These are phyloP conservation scores for Phoxinus dragarum DNA, from an alignment of 2,797 vertebrate genomes.

Conservation along the genomic window DNA sequence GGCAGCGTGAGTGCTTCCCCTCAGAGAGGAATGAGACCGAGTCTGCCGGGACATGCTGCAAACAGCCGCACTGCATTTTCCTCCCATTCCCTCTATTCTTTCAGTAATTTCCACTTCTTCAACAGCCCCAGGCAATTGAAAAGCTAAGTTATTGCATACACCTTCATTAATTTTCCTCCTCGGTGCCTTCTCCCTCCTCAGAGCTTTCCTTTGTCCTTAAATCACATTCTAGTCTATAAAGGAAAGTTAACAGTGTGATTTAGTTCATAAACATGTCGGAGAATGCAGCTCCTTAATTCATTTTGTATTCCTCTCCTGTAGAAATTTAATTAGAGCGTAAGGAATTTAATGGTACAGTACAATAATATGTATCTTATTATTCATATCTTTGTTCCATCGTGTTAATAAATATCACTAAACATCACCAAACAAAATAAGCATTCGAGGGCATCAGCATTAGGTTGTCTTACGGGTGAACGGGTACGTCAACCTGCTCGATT, in stretches of 20 bases:
- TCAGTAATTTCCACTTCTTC: conserved; percentile 66
- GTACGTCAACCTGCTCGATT: conserved; percentile 42
- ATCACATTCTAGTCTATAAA: conserved; percentile 9
- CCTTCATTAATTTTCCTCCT: conserved; percentile 79
- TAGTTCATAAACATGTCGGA: neutral
- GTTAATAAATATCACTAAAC: neutral
- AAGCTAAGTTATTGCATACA: conserved; percentile 83
- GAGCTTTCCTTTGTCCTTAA: conserved; percentile 48
- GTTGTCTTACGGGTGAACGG: conserved; percentile 16
- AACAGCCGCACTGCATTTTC: conserved; percentile 74
- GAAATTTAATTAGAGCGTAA: neutral
- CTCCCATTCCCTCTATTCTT: conserved; percentile 77
- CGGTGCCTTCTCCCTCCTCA: conserved; percentile 55
- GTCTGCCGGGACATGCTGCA: conserved; percentile 90
- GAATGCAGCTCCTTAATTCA: neutral
- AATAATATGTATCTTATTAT: neutral
- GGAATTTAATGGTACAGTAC: neutral
- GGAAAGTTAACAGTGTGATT: neutral
- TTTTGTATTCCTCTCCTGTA: neutral
- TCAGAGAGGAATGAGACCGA: conserved; percentile 70
- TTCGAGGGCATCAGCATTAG: neutral
- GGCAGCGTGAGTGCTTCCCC: conserved; percentile 59
- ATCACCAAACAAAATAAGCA: neutral
- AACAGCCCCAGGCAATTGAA: conserved; percentile 83
- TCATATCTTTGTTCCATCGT: conserved; percentile 15